Evolutionary conservation across 1,140 invertebrate species (phyloP).

Genomic region (Rhizoglyphus robini): DNA sequence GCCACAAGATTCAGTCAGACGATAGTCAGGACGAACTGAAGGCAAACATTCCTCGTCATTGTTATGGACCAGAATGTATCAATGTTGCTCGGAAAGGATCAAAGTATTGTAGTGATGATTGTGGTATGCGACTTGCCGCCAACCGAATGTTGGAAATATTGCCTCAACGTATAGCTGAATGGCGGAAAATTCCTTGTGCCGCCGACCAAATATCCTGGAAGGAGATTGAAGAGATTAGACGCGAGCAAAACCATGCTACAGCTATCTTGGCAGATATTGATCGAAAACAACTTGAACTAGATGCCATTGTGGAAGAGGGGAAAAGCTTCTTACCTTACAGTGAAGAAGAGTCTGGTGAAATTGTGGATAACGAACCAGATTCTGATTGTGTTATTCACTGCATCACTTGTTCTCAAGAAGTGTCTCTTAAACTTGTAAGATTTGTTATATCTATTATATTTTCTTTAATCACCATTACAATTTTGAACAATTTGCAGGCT

Average conservation of each 20-base stretch:
- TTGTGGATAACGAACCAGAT: slow-evolving; percentile 55
- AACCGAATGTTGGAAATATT: slow-evolving; percentile 50
- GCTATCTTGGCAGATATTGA: slow-evolving; percentile 52
- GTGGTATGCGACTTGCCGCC: slow-evolving; percentile 78
- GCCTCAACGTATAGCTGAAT: slow-evolving; percentile 83
- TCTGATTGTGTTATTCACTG: slow-evolving; percentile 47
- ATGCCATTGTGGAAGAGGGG: slow-evolving; percentile 12
- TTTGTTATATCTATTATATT: slow-evolving; percentile 28
- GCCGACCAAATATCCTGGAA: slow-evolving; percentile 75
- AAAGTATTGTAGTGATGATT: slow-evolving; percentile 90
- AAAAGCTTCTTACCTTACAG: slow-evolving; percentile 9
- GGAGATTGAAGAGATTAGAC: slow-evolving; percentile 57
- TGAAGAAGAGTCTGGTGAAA: slow-evolving; percentile 27
- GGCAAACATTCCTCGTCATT: slow-evolving; percentile 45
- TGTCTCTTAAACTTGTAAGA: slow-evolving; percentile 67
- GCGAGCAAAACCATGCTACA: slow-evolving; percentile 43
- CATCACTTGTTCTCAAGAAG: slow-evolving; percentile 89
- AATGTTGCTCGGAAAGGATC: slow-evolving; percentile 60
- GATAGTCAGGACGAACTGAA: not conserved
- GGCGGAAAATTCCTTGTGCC: slow-evolving; percentile 70
- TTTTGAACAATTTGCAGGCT: slow-evolving; percentile 1
- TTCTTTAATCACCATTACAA: not conserved
- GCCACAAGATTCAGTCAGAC: not conserved
- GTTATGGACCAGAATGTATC: slow-evolving; percentile 74
- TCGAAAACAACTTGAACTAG: slow-evolving; percentile 58